Conservation (phyloP, 2,113 vertebrate genomes). For the Ariopsis seemanni region DNA sequence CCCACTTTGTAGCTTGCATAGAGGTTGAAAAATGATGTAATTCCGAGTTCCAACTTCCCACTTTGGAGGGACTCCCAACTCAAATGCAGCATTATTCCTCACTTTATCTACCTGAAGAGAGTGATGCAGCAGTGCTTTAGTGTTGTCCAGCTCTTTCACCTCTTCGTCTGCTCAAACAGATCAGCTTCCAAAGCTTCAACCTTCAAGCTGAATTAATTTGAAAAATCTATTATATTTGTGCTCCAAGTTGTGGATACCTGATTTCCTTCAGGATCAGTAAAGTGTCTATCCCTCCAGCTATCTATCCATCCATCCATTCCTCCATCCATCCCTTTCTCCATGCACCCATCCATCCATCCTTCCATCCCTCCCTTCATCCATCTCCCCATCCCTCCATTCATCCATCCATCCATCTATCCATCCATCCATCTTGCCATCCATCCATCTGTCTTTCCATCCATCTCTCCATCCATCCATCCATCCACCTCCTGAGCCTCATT, state of each 20-base stretch:
- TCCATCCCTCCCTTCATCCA: too few species aligned
- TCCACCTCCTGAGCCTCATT: neutral
- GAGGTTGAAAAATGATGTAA: neutral
- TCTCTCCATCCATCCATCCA: too few species aligned
- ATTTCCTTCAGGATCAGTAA: too few species aligned
- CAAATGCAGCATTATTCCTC: neutral
- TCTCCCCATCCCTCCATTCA: too few species aligned
- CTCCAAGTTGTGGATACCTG: neutral
- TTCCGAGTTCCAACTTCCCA: neutral
- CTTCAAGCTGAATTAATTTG: neutral
- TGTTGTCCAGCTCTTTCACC: neutral
- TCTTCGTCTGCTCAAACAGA: neutral
- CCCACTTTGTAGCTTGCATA: too few species aligned
- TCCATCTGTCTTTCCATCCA: too few species aligned
- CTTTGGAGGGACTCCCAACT: neutral
- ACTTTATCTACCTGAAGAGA: neutral
- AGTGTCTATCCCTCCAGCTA: too few species aligned
- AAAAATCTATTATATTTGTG: neutral
- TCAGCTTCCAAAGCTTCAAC: neutral
- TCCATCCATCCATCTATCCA: too few species aligned
- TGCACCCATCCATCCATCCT: too few species aligned
- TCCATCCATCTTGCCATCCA: too few species aligned
- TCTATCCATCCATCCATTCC: too few species aligned
- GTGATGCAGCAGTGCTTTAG: neutral
- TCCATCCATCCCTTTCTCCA: too few species aligned